phyloP scores from a whole-genome alignment of 2,888 invertebrate genomes.

The Helicoverpa assulta region DNA sequence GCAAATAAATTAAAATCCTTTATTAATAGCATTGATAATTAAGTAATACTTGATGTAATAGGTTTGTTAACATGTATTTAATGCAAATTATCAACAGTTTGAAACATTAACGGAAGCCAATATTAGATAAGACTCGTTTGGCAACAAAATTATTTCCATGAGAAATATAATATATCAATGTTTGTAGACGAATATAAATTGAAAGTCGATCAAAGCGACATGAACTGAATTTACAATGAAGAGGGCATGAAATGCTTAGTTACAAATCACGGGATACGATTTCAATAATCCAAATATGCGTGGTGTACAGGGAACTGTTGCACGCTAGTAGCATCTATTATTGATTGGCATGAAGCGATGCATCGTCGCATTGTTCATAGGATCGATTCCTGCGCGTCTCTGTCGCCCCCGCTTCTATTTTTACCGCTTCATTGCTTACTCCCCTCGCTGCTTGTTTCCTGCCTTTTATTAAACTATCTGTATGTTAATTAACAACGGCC shows the following conservation, averaged over 20 bases:
- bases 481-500: conserved; percentile 90
- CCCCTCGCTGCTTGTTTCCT: conserved; percentile 88
- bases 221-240: conserved; percentile 10
- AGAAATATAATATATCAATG: conserved; percentile 3
- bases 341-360: conserved; percentile 83
- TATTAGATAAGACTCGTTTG: conserved; percentile 46
- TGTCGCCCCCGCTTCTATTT: conserved; percentile 88
- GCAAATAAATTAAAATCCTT: conserved; percentile 17
- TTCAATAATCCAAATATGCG: conserved; percentile 48
- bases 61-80: neutral
- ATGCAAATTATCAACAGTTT: conserved; percentile 25
- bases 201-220: conserved; percentile 15
- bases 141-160: conserved; percentile 23
- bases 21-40: conserved; percentile 11
- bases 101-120: conserved; percentile 39
- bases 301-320: conserved; percentile 52
- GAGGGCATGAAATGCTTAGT: conserved; percentile 7
- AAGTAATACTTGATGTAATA: conserved; percentile 3
- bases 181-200: conserved; percentile 9
- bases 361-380: conserved; percentile 82
- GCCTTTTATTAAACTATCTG: conserved; percentile 90
- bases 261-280: conserved; percentile 37
- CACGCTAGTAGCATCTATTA: conserved; percentile 75
- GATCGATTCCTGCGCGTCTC: conserved; percentile 85
- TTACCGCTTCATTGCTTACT: conserved; percentile 90